Evolutionary conservation across 2,113 vertebrate genomes (phyloP).

Genomic region (Channa argus): DNA sequence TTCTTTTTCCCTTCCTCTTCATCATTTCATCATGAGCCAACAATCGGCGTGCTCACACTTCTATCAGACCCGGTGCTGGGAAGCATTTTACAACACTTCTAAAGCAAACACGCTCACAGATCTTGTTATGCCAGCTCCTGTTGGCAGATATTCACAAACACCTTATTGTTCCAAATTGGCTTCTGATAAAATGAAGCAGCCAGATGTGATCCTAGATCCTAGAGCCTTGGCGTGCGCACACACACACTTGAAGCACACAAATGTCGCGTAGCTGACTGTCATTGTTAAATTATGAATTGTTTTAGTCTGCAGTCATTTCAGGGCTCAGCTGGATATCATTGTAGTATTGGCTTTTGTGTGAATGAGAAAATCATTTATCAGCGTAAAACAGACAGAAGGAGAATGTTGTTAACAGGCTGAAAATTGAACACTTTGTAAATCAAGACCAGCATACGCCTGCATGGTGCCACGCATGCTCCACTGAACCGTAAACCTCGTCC

Average conservation of each 20-base stretch:
- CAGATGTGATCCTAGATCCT: constrained; percentile 52
- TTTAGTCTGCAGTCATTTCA: not conserved
- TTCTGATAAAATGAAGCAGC: constrained; percentile 45
- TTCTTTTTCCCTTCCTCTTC: not conserved
- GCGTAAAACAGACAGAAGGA: constrained; percentile 18
- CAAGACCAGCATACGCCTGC: not conserved
- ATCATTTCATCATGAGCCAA: constrained; percentile 17
- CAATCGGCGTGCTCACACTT: constrained; percentile 2
- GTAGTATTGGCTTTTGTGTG: not conserved
- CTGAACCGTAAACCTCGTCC: constrained; percentile 20
- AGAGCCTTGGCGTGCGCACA: not conserved
- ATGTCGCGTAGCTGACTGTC: not conserved
- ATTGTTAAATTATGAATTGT: constrained; percentile 24
- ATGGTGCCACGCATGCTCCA: not conserved
- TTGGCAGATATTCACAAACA: constrained; percentile 53
- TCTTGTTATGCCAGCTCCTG: constrained; percentile 38
- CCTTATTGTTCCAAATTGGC: constrained; percentile 48
- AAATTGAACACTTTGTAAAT: constrained; percentile 17
- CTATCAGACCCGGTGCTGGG: constrained; percentile 21
- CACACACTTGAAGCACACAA: constrained; percentile 4
- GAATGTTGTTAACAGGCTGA: not conserved
- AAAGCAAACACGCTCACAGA: constrained; percentile 26
- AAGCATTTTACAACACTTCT: constrained; percentile 36
- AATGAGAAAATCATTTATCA: constrained; percentile 7
- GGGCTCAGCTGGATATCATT: constrained; percentile 2